These are phyloP conservation scores for Ceratosolen fusciceps DNA, from an alignment of 1,140 invertebrate species.

Conservation along the genomic window DNA sequence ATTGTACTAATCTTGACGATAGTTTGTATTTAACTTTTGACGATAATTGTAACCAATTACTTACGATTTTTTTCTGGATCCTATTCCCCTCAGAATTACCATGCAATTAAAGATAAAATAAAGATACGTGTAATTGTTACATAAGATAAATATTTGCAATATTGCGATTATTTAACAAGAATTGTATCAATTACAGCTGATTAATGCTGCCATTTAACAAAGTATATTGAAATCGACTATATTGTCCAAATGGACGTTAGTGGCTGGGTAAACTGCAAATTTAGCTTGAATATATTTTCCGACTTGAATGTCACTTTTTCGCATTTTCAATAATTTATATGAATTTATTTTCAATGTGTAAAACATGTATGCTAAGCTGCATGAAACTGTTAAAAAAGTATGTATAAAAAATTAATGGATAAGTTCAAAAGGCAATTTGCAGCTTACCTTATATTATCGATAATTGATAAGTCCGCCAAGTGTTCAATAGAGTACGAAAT, in stretches of 20 bases:
- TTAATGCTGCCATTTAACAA: conserved; percentile 49
- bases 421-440: conserved; percentile 20
- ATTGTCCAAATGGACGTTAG: conserved; percentile 41
- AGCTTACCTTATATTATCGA: conserved; percentile 36
- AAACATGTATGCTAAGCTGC: neutral
- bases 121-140: conserved; percentile 61
- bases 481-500: conserved; percentile 60
- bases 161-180: conserved; percentile 54
- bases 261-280: conserved; percentile 42
- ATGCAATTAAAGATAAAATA: conserved; percentile 51
- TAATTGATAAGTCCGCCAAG: conserved; percentile 64
- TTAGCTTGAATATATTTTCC: conserved; percentile 35
- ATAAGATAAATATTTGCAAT: conserved; percentile 58
- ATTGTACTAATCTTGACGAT: no score
- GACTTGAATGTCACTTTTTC: conserved; percentile 25
- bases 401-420: conserved; percentile 2
- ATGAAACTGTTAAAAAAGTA: conserved; percentile 10
- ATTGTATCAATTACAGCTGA: conserved; percentile 50
- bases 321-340: conserved; percentile 17
- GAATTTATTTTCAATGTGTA: conserved; percentile 10
- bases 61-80: conserved; percentile 41
- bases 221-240: conserved; percentile 33
- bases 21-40: neutral
- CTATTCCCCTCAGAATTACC: conserved; percentile 56
- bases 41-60: conserved; percentile 5